These are phyloP conservation scores for Chloroceryle aenea DNA, from an alignment of 2,113 vertebrate genomes.

Conservation along the genomic window DNA sequence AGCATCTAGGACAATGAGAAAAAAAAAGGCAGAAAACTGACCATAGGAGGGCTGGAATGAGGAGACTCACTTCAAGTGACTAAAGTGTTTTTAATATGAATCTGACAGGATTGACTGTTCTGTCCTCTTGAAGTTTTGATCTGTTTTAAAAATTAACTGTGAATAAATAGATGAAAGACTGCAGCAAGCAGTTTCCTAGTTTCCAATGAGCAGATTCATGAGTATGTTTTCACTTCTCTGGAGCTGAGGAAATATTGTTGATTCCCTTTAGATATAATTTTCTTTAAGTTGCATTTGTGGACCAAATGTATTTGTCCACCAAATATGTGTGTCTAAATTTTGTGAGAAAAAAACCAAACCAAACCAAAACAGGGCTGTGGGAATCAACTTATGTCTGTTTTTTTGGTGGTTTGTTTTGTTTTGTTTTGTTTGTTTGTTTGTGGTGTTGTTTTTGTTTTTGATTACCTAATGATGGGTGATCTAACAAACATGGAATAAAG, in stretches of 20 bases:
- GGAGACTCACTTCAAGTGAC: neutral
- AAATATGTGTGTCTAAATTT: neutral
- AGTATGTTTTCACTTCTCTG: neutral
- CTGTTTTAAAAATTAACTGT: conserved; percentile 61
- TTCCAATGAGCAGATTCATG: neutral
- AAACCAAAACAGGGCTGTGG: neutral
- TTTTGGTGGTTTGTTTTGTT: no score
- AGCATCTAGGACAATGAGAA: neutral
- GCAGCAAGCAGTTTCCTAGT: neutral
- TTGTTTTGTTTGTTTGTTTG: no score
- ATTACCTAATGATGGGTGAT: neutral
- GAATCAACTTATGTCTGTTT: no score
- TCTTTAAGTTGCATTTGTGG: neutral
- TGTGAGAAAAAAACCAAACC: neutral
- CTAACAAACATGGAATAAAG: neutral
- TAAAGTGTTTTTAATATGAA: conserved; percentile 4
- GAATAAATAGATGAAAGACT: conserved; percentile 12
- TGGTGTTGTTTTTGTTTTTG: neutral
- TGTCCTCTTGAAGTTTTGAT: conserved; percentile 11
- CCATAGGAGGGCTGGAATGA: neutral
- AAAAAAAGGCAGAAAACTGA: neutral
- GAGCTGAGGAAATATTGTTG: neutral
- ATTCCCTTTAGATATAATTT: neutral
- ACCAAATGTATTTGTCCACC: neutral
- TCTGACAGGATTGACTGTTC: conserved; percentile 18